Evolutionary conservation across 2,888 invertebrate genomes (phyloP).

Genomic region (Ametastegia equiseti): DNA sequence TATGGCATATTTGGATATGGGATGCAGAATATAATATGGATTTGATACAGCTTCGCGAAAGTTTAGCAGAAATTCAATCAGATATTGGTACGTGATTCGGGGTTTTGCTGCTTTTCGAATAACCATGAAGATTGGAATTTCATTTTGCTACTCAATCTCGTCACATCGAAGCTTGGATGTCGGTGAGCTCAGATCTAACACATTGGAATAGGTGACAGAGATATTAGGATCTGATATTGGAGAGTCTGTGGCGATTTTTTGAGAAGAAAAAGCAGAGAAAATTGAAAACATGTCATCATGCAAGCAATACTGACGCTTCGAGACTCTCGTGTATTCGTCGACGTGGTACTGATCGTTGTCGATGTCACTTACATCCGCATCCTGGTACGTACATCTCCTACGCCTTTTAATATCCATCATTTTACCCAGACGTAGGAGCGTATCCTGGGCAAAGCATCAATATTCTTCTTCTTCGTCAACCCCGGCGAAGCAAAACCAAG

Average conservation of each 20-base stretch:
- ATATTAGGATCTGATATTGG: background rate
- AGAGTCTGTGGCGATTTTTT: background rate
- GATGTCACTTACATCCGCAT: slow-evolving; percentile 18
- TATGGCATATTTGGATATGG: too few relatives aligned
- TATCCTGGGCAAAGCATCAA: slow-evolving; percentile 38
- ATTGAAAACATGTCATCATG: background rate
- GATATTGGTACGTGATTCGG: too few relatives aligned
- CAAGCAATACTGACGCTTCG: background rate
- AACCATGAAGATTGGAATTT: background rate
- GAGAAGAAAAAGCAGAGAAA: background rate
- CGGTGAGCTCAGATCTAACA: background rate
- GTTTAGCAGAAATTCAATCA: too few relatives aligned
- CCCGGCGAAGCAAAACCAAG: background rate
- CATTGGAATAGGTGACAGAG: background rate
- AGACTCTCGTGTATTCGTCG: background rate
- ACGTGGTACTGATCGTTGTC: background rate
- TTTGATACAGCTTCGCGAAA: too few relatives aligned
- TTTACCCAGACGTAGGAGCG: background rate
- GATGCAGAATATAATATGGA: too few relatives aligned
- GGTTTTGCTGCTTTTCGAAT: too few relatives aligned
- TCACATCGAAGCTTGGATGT: background rate
- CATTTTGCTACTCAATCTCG: background rate
- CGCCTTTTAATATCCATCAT: slow-evolving; percentile 44
- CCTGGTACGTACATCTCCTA: background rate
- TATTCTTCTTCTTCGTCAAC: slow-evolving; percentile 22